Percentiles rank a stretch among this genome's conserved stretches.
Conservation (phyloP, 2,797 vertebrate species). For the Scolopax bukidnonensis region DNA sequence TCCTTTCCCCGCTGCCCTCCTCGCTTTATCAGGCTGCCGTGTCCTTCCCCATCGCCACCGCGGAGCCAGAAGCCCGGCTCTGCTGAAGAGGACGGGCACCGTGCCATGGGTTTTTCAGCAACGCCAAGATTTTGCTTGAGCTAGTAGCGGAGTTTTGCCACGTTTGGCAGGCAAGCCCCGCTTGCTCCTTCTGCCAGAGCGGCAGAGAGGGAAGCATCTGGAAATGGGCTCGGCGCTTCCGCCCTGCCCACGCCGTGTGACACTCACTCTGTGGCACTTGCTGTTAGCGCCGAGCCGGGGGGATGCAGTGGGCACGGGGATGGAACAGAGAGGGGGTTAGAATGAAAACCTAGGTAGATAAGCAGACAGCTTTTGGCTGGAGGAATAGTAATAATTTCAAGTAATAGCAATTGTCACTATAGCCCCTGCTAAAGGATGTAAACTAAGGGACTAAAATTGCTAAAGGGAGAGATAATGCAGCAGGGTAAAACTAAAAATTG, state of each 20-base stretch:
- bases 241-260: not conserved
- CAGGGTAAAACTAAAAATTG: not conserved
- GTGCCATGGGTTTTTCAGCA: not conserved
- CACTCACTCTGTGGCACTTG: accelerated
- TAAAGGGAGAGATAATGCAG: not conserved
- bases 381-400: not conserved
- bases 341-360: not conserved
- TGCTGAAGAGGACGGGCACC: not conserved
- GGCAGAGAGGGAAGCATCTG: constrained; percentile 11
- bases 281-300: accelerated
- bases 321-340: not conserved
- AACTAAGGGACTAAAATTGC: not conserved
- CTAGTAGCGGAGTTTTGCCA: not conserved
- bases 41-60: not conserved
- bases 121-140: not conserved
- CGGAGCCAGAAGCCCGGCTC: not conserved
- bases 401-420: not conserved
- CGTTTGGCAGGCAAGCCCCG: not conserved
- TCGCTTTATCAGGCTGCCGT: accelerated
- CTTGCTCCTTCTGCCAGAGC: not conserved
- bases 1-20: accelerated
- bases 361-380: not conserved
- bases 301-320: not conserved
- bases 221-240: not conserved
- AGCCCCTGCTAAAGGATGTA: not conserved